Percentiles rank a stretch among this genome's conserved stretches.
Evolutionary conservation across 1,140 invertebrate species (phyloP).

Genomic region (Potamilus streckersoni): DNA sequence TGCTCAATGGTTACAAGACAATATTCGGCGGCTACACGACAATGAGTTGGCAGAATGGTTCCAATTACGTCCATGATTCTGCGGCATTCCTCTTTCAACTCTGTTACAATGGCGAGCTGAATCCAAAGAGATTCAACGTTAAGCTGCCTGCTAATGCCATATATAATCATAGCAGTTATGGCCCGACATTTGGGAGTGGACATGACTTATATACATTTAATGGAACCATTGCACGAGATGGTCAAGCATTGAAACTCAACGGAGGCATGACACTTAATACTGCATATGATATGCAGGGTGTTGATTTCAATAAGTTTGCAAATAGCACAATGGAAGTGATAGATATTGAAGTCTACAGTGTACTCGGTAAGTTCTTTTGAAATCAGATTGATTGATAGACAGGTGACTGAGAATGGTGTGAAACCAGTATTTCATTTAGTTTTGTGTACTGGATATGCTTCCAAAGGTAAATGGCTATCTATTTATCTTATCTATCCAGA

Average conservation of each 20-base stretch:
- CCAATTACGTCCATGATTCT: too few species aligned
- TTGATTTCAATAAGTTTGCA: neutral
- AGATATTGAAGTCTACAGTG: constrained; percentile 9
- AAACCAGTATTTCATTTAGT: constrained; percentile 4
- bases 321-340: neutral
- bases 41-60: too few species aligned
- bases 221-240: too few species aligned
- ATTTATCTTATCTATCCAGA: neutral
- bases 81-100: too few species aligned
- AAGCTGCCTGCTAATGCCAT: too few species aligned
- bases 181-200: too few species aligned
- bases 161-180: too few species aligned
- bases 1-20: too few species aligned
- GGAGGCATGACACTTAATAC: neutral
- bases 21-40: too few species aligned
- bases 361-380: constrained; percentile 6
- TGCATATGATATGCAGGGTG: constrained; percentile 7
- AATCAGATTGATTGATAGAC: neutral
- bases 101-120: too few species aligned
- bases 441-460: constrained; percentile 2
- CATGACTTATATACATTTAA: too few species aligned
- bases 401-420: neutral
- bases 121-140: too few species aligned
- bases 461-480: neutral
- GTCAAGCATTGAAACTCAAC: neutral